phyloP scores from a whole-genome alignment of 1,140 invertebrate genomes.

The Drosophila saltans region DNA sequence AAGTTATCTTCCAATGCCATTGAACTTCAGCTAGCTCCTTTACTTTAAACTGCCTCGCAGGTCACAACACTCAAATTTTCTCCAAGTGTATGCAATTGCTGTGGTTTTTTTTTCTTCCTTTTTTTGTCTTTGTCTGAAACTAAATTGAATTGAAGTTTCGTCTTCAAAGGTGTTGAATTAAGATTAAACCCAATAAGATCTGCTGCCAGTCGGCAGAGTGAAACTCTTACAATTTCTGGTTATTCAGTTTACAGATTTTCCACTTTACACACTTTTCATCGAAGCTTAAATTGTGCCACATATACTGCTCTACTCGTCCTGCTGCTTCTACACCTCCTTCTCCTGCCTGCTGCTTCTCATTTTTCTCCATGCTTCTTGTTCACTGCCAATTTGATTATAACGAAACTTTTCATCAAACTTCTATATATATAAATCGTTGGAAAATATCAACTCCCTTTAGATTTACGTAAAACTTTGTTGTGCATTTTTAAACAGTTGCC shows the following conservation, averaged over 20 bases:
- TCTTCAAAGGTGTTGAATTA: conserved; percentile 12
- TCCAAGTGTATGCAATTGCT: conserved; percentile 2
- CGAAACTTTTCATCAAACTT: conserved; percentile 19
- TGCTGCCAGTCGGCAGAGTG: background rate
- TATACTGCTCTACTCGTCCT: background rate
- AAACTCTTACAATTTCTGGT: conserved; percentile 6
- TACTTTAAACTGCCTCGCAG: no score
- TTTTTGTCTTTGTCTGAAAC: conserved; percentile 3
- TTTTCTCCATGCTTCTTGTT: background rate
- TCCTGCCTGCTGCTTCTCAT: background rate
- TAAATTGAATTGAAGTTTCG: conserved; percentile 11
- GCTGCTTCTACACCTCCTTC: background rate
- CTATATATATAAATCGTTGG: conserved; percentile 20
- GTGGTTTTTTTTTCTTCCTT: background rate
- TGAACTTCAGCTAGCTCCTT: no score
- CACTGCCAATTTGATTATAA: conserved; percentile 9
- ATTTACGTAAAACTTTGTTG: conserved; percentile 28
- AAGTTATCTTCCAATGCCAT: no score
- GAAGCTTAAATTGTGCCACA: no score
- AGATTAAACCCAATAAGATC: background rate
- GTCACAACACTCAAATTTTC: background rate
- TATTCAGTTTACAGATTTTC: conserved; percentile 5
- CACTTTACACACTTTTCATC: background rate
- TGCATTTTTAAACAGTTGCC: conserved; percentile 40
- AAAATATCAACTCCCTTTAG: conserved; percentile 20